These are phyloP conservation scores for Cylas formicarius DNA, from an alignment of 1,140 invertebrate species.

Conservation along the genomic window DNA sequence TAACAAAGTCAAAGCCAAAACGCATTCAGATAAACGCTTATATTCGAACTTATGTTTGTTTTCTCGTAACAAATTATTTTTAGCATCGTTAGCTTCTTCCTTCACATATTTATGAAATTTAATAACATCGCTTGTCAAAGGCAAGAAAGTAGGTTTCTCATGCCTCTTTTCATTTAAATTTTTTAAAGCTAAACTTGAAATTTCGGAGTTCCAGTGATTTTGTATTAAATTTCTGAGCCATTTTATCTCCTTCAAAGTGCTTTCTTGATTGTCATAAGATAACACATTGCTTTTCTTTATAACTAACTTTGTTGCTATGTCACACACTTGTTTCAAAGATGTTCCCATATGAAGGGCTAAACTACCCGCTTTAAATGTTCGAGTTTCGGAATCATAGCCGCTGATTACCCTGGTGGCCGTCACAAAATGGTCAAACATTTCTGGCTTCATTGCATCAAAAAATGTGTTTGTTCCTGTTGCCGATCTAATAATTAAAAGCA, in stretches of 20 bases:
- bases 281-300: slow-evolving; percentile 19
- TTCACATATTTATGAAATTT: slow-evolving; percentile 23
- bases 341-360: slow-evolving; percentile 25
- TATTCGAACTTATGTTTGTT: slow-evolving; percentile 7
- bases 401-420: slow-evolving; percentile 20
- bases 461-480: neutral
- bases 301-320: slow-evolving; percentile 17
- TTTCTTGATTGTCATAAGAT: slow-evolving; percentile 11
- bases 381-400: slow-evolving; percentile 17
- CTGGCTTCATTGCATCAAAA: slow-evolving; percentile 22
- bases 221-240: slow-evolving; percentile 21
- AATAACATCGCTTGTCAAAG: slow-evolving; percentile 18
- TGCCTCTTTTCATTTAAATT: slow-evolving; percentile 23
- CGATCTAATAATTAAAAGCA: slow-evolving; percentile 17
- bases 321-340: slow-evolving; percentile 19
- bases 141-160: slow-evolving; percentile 23
- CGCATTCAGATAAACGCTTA: slow-evolving; percentile 12
- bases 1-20: slow-evolving; percentile 19
- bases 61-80: slow-evolving; percentile 8
- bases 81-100: slow-evolving; percentile 9
- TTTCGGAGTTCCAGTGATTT: slow-evolving; percentile 23
- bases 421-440: slow-evolving; percentile 25
- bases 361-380: slow-evolving; percentile 21
- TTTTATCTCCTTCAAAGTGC: slow-evolving; percentile 20
- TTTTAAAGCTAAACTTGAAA: slow-evolving; percentile 26